Base-by-base conservation (phyloP, 2,797 vertebrate genomes). In the Alouatta caraya region DNA sequence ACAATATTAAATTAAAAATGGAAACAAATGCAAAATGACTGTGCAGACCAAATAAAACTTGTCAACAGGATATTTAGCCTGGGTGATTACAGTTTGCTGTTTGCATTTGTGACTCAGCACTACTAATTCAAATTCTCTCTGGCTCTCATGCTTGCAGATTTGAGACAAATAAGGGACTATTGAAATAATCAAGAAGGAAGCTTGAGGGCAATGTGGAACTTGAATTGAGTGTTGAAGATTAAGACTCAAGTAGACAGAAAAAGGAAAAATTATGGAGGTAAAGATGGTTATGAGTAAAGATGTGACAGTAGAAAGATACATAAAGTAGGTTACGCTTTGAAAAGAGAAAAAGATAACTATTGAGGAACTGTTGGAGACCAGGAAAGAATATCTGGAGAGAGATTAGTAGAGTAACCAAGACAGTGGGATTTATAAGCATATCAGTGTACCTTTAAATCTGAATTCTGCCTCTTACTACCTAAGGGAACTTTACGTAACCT, bases 1-100 rank as follows among this genome's bases (percentile, higher is more conserved):
- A 73, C 15, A 79, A 75, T n/a, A 86, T 75, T 14, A 48, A 67
- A 64, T 50, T 78, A 48, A 44, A 88, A 88, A 88, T 28, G 61
- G 21, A 70, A 79, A 39, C 3, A 67, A 39, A 59, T 48, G 28
- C 19, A n/a, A 93, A 76, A 4, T 80, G 30, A 50, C 17, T 42
- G 5, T 39, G 14, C 14, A 80, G 46, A 57, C 1, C 12, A 61
- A 84, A 75, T 48, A 13, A 76, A 57, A 76, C 4, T 11, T 24
- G 24, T 85, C 55, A 67, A 39, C 7, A 21, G 33, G 19, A 28
- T 30, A 4, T 48, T 70, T 61, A 75, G 8, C 42, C 44, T 8
- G 48, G 26, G 13, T 44, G 28, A 55, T 59, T 17, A n/a, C 12
- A 19, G 26, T 37, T 90, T 39, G 48, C 7, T n/a, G 15, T 85